Conservation (phyloP, 1,140 invertebrate genomes). For the Teleogryllus occipitalis region DNA sequence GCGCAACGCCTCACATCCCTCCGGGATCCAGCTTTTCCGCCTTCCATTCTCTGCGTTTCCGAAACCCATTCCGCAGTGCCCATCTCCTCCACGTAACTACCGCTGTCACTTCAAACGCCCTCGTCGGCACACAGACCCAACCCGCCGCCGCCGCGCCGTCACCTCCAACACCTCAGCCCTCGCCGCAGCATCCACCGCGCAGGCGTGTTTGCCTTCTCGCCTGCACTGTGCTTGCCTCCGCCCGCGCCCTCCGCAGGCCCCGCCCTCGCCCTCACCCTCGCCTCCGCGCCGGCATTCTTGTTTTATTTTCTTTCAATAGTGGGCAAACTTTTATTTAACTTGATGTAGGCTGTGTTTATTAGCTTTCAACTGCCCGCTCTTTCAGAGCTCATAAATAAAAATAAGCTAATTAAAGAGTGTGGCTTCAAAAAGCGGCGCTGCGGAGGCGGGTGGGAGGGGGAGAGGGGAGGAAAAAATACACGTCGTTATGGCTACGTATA, state of each 20-base stretch:
- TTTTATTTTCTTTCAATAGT: slow-evolving; percentile 6
- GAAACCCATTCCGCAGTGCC: too few relatives aligned
- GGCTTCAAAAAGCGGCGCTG: not conserved
- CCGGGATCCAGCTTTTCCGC: too few relatives aligned
- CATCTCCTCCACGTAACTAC: too few relatives aligned
- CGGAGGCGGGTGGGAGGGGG: not conserved
- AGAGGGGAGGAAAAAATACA: not conserved
- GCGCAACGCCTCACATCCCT: too few relatives aligned
- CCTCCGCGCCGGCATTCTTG: not conserved
- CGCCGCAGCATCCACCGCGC: not conserved
- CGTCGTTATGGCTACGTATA: not conserved
- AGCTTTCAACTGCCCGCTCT: slow-evolving; percentile 3
- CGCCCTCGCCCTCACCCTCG: too few relatives aligned
- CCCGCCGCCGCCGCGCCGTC: too few relatives aligned
- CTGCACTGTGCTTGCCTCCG: too few relatives aligned
- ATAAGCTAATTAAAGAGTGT: slow-evolving; percentile 1
- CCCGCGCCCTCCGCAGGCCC: too few relatives aligned
- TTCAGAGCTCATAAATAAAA: slow-evolving; percentile 5
- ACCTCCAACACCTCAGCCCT: not conserved
- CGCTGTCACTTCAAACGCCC: too few relatives aligned
- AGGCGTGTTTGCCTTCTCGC: not conserved
- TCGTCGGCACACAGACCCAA: too few relatives aligned
- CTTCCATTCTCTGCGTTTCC: too few relatives aligned
- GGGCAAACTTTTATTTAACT: slow-evolving; percentile 5
- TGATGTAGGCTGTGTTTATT: slow-evolving; percentile 4